A percentile compares a stretch with the other conserved stretches of the same genome.
Conservation (phyloP, 2,888 invertebrate species). For the Monochamus alternatus region DNA sequence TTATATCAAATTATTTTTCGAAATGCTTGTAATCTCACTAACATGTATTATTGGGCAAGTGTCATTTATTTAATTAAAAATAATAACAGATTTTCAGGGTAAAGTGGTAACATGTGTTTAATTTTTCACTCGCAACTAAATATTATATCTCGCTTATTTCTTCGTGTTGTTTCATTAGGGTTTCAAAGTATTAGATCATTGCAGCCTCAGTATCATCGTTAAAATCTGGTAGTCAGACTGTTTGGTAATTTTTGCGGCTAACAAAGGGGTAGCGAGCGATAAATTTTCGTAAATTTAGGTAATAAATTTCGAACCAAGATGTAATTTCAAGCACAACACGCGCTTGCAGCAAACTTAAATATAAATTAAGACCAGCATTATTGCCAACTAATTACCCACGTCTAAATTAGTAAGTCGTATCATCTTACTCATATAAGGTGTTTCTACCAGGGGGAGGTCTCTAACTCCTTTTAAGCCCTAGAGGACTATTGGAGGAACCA, state of each 20-base stretch:
- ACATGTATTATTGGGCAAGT: too few species aligned
- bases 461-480: background rate
- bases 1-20: too few species aligned
- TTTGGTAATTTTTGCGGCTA: slow-evolving; percentile 29
- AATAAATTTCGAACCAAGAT: slow-evolving; percentile 37
- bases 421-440: slow-evolving; percentile 15
- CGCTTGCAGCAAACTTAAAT: slow-evolving; percentile 43
- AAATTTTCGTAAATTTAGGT: slow-evolving; percentile 36
- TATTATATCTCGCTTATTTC: too few species aligned
- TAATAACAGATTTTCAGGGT: too few species aligned
- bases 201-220: slow-evolving; percentile 12
- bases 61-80: too few species aligned
- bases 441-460: background rate
- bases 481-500: background rate
- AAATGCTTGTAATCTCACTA: too few species aligned
- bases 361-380: slow-evolving; percentile 60
- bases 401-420: slow-evolving; percentile 57
- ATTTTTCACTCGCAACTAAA: too few species aligned
- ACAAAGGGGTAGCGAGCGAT: slow-evolving; percentile 29
- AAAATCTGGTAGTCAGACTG: slow-evolving; percentile 29
- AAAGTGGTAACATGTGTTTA: too few species aligned
- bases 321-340: slow-evolving; percentile 40
- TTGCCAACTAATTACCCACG: slow-evolving; percentile 58
- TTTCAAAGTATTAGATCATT: background rate
- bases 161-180: too few species aligned